Base-by-base conservation (phyloP, 1,140 invertebrate genomes). In the Monomorium pharaonis region DNA sequence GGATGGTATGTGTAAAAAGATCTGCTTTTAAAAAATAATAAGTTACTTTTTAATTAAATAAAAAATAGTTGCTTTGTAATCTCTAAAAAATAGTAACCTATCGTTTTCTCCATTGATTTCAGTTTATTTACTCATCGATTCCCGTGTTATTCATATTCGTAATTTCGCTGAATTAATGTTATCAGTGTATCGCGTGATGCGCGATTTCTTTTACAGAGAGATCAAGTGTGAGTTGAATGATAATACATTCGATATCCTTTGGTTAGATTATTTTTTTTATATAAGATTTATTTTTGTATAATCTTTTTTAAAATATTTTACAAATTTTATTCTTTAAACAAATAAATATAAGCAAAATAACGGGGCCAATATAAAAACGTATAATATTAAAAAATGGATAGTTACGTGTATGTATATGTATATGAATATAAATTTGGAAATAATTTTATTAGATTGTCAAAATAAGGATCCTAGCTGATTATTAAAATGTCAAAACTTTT, bases 281-380 rank as follows among this genome's bases (percentile, higher is more conserved):
- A n/a, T n/a, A n/a, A 63, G n/a, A 65, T 78, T 77, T 51, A 44
- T 54, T 78, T 54, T 78, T 49, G 33, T 18, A n/a, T 78, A 63
- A 65, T 33, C 27, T 47, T 62, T 24, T 44, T 62, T 49, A 16
- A 12, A 47, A 21, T 78, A 78, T 49, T 49, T 78, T 65, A n/a
- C 27, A 74, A 30, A 9, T 37, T 74, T 1, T 62, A 24, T 30
- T 24, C 14, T 30, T 77, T 1, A 42, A 44, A 30, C 10, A 62
- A 63, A 44, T 27, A 21, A 3, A 67, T 51, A 24, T 30, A 67
- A 80, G 62, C 21, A 80, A 51, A 24, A 67, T 42, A 78, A 37
- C 54, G 9, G n/a, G 67, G 37, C 2, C 3, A 67, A 24, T 24
- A 67, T 24, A 6, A 6, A 54, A 62, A 2, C 4, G 4, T 37